Base-by-base conservation (phyloP, 2,113 vertebrate species). In the Seriola dumerili region DNA sequence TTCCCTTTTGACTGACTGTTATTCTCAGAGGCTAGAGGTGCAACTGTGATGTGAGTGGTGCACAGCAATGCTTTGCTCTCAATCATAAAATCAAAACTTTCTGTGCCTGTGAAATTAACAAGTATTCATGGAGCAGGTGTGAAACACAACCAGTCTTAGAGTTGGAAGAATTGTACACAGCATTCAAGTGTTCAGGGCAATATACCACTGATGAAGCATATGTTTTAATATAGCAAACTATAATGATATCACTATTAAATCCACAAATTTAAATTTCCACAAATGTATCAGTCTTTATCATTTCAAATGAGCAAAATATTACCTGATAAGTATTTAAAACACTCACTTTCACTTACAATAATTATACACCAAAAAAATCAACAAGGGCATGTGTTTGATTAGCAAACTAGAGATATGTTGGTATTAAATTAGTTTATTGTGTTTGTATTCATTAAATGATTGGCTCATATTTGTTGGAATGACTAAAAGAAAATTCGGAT, bases 1-100 rank as follows among this genome's bases (percentile, higher is more conserved):
- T 93, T 92, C 83, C 68, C 76, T 71, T 92, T 88, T 88, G 86
- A 93, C 85, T 84, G 81, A 88, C 82, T 88, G 81, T 79, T 91
- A 68, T 83, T 81, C 83, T 89, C 79, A 82, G n/a, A 87, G 88
- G 84, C 88, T 83, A 88, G 86, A 93, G 90, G 91, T 90, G 83
- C 87, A 87, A 68, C 81, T 85, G 72, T 84, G 88, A 87, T 85
- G 75, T 80, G 87, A 88, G 87, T 71, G 75, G 48, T 78, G 38
- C 79, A 71, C 65, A 52, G 50, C 66, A 4, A 71, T 64, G 42
- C 79, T 83, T 81, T 77, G 42, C 85, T 85, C 71, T 84, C 63
- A 72, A 78, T 90, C 81, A 78, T 38, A 40, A 61, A 65, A 76
- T 80, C 46, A 17, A 50, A 38, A 61, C 13, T 29, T 7, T 44